Evolutionary conservation across 2,888 invertebrate species (phyloP).

Genomic region (Plebejus anna): DNA sequence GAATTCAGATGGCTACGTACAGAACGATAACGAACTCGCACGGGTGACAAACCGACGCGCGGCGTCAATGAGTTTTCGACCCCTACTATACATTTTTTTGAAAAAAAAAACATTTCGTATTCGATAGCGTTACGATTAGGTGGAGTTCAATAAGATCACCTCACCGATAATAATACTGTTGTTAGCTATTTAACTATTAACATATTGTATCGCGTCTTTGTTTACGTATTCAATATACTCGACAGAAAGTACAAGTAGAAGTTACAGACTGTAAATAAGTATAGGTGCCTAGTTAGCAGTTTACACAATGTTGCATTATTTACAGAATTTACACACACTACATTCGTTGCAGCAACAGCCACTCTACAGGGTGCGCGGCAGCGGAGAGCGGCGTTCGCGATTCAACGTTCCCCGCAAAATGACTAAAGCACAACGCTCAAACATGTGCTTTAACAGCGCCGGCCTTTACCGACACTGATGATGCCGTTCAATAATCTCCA

Average conservation of each 20-base stretch:
- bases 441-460: no score
- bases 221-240: not conserved
- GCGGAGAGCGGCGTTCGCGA: not conserved
- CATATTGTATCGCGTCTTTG: no score
- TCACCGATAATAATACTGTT: no score
- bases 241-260: not conserved
- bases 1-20: not conserved
- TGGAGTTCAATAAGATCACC: no score
- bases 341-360: not conserved
- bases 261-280: not conserved
- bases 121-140: no score
- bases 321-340: conserved; percentile 3
- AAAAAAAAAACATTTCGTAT: no score
- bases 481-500: not conserved
- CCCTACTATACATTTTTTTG: no score
- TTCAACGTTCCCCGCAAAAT: not conserved
- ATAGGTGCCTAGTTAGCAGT: not conserved
- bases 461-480: not conserved
- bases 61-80: no score
- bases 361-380: not conserved
- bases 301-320: conserved; percentile 10
- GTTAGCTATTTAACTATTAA: no score
- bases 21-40: not conserved
- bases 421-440: no score
- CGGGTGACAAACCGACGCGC: not conserved